Evolutionary conservation across 2,888 invertebrate species (phyloP).

Genomic region (Tuta absoluta): DNA sequence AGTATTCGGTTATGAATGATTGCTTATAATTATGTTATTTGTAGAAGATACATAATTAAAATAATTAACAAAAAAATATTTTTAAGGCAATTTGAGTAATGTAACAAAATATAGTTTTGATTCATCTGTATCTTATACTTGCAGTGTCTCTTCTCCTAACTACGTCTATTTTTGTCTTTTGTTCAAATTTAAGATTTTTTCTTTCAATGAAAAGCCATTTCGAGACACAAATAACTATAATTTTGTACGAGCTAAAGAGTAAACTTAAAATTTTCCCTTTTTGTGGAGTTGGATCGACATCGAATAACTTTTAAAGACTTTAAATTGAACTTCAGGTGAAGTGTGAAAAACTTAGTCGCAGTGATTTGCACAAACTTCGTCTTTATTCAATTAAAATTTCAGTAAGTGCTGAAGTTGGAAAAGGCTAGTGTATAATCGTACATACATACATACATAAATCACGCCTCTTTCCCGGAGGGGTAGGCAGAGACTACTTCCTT

Average conservation of each 20-base stretch:
- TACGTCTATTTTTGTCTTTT: too few relatives aligned
- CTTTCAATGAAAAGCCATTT: too few relatives aligned
- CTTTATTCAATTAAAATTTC: slow-evolving; percentile 20
- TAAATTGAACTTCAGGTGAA: slow-evolving; percentile 6
- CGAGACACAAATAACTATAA: background rate
- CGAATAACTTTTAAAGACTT: background rate
- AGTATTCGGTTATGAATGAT: slow-evolving; percentile 5
- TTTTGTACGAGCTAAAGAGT: background rate
- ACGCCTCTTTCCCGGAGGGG: too few relatives aligned
- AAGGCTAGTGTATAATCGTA: too few relatives aligned
- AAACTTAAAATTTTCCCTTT: background rate
- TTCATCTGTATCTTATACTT: too few relatives aligned
- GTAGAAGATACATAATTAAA: background rate
- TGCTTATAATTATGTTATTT: background rate
- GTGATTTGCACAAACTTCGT: slow-evolving; percentile 18
- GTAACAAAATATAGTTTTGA: too few relatives aligned
- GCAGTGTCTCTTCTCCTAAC: too few relatives aligned
- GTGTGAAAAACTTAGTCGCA: background rate
- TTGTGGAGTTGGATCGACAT: background rate
- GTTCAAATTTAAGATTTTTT: too few relatives aligned
- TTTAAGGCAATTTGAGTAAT: too few relatives aligned
- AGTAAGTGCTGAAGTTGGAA: background rate
- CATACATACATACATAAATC: too few relatives aligned
- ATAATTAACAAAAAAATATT: too few relatives aligned
- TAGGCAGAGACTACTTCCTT: too few relatives aligned